phyloP scores from a whole-genome alignment of 1,140 invertebrate genomes.

The Heliconius melpomene region DNA sequence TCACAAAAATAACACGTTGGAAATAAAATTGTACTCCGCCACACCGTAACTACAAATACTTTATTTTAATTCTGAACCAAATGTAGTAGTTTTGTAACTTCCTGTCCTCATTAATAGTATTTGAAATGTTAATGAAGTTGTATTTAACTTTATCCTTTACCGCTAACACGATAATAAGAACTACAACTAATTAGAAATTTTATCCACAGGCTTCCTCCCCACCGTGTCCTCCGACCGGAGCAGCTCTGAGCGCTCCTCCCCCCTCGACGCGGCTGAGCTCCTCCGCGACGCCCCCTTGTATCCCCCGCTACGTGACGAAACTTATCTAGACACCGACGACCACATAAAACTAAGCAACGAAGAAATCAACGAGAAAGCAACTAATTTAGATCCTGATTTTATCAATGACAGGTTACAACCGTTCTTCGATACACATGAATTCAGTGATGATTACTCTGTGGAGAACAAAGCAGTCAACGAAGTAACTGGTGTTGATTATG shows the following conservation, averaged over 20 bases:
- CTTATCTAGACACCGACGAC: conserved; percentile 32
- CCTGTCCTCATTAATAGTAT: conserved; percentile 11
- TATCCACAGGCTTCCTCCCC: conserved; percentile 55
- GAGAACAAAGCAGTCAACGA: conserved; percentile 37
- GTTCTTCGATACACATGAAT: conserved; percentile 42
- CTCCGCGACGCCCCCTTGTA: conserved; percentile 69
- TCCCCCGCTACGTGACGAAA: conserved; percentile 57
- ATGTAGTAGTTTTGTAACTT: neutral
- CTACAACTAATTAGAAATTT: conserved; percentile 31
- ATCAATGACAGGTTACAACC: conserved; percentile 40
- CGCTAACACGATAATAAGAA: conserved; percentile 13
- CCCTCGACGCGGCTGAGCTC: conserved; percentile 56
- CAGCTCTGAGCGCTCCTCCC: conserved; percentile 56
- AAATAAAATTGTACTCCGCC: neutral
- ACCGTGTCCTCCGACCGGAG: conserved; percentile 49
- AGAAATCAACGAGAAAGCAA: conserved; percentile 35
- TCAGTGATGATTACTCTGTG: conserved; percentile 37
- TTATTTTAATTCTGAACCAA: neutral
- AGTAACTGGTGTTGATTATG: conserved; percentile 36
- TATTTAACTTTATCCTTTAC: conserved; percentile 12
- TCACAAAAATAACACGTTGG: neutral
- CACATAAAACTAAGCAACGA: conserved; percentile 29
- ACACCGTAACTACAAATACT: neutral
- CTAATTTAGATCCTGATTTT: conserved; percentile 31
- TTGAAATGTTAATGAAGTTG: conserved; percentile 18